phyloP scores from a whole-genome alignment of 1,140 invertebrate genomes.

The Neoseiulus cucumeris region DNA sequence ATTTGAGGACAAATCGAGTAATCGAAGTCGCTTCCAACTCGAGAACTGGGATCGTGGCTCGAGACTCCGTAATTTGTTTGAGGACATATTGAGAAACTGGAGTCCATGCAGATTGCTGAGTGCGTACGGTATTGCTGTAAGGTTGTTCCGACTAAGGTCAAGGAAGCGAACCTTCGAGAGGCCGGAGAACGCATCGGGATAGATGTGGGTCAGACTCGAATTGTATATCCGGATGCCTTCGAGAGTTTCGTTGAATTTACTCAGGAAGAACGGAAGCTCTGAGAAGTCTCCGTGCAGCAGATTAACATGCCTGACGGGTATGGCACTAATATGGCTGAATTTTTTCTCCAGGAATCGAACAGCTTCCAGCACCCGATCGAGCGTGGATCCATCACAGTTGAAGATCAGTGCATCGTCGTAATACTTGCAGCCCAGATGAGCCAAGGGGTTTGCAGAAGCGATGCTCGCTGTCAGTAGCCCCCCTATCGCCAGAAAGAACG shows the following conservation, averaged over 20 bases:
- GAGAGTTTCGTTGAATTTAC: background rate
- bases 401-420: slow-evolving; percentile 1
- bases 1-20: background rate
- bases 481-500: background rate
- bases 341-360: background rate
- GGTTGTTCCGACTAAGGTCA: background rate
- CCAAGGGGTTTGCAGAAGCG: background rate
- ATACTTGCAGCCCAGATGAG: background rate
- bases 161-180: background rate
- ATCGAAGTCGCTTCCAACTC: background rate
- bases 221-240: slow-evolving; percentile 10
- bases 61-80: background rate
- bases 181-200: background rate
- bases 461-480: background rate
- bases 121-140: background rate
- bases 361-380: background rate
- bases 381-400: slow-evolving; percentile 3
- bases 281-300: background rate
- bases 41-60: slow-evolving; percentile 7
- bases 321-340: background rate
- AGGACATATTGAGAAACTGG: slow-evolving; percentile 1
- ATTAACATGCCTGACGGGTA: slow-evolving; percentile 1
- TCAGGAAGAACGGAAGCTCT: background rate
- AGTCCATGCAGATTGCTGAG: background rate
- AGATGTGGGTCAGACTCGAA: background rate